Conservation (phyloP, 2,797 vertebrate species). For the Oceanodroma leucorhoa region DNA sequence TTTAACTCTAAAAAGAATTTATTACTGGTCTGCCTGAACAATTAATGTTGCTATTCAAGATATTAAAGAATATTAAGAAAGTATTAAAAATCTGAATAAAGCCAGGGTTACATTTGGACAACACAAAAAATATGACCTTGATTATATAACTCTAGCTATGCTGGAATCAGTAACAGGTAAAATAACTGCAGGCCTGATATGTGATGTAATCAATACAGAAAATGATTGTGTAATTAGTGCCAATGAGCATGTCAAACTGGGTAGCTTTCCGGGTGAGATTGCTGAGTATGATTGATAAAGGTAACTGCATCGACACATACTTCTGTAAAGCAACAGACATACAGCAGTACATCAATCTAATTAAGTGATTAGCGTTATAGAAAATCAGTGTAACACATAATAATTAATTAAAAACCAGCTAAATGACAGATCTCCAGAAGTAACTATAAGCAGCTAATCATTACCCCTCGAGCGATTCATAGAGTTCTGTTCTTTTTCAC, state of each 20-base stretch:
- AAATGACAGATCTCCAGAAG: not conserved
- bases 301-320: not conserved
- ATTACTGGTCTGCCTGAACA: not conserved
- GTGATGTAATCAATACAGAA: not conserved
- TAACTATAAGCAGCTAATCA: not conserved
- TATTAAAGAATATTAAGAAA: not conserved
- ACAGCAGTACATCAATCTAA: not conserved
- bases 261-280: not conserved
- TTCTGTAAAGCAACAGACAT: not conserved
- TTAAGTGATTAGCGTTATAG: not conserved
- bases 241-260: not conserved
- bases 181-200: not conserved
- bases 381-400: not conserved
- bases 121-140: not conserved
- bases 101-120: not conserved
- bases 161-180: not conserved
- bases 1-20: not conserved
- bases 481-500: not conserved
- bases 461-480: not conserved
- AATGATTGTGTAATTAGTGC: not conserved
- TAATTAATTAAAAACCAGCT: not conserved
- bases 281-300: not conserved
- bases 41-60: not conserved
- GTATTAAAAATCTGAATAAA: not conserved
- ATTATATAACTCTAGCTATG: not conserved